phyloP scores from a whole-genome alignment of 35 echinoderm and acorn worm genomes.

The Ophioderma brevispina region DNA sequence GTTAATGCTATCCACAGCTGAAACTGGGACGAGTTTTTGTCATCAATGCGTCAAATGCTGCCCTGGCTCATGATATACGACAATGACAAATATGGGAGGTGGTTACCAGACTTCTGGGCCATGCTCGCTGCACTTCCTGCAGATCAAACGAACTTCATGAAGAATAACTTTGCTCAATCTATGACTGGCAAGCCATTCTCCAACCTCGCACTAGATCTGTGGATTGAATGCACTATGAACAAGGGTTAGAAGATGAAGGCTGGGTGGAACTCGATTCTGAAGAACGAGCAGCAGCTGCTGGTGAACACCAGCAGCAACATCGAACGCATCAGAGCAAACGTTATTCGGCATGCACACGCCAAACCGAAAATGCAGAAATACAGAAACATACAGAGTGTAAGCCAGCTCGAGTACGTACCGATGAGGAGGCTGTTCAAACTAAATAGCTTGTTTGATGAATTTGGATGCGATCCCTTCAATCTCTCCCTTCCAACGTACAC shows the following conservation, averaged over 20 bases:
- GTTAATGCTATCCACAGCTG: neutral
- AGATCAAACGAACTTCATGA: neutral
- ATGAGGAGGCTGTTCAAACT: too few species aligned
- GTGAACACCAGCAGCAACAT: too few species aligned
- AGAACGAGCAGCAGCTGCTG: constrained; percentile 21
- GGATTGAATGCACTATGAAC: constrained; percentile 7
- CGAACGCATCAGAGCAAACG: too few species aligned
- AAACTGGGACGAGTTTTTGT: neutral
- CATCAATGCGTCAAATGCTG: neutral
- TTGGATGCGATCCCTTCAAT: too few species aligned
- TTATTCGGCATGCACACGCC: too few species aligned
- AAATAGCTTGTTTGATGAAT: too few species aligned
- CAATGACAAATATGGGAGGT: neutral
- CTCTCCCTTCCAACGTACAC: too few species aligned
- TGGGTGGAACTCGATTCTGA: neutral
- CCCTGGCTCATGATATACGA: neutral
- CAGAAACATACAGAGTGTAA: too few species aligned
- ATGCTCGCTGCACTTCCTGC: neutral
- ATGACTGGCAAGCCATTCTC: neutral
- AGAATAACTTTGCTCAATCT: constrained; percentile 1
- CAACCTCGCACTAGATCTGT: neutral
- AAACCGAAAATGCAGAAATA: too few species aligned
- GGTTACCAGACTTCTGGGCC: neutral
- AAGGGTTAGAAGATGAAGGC: neutral
- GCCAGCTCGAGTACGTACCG: too few species aligned